Conservation (phyloP, 2,797 vertebrate genomes). For the Tragelaphus oryx region DNA sequence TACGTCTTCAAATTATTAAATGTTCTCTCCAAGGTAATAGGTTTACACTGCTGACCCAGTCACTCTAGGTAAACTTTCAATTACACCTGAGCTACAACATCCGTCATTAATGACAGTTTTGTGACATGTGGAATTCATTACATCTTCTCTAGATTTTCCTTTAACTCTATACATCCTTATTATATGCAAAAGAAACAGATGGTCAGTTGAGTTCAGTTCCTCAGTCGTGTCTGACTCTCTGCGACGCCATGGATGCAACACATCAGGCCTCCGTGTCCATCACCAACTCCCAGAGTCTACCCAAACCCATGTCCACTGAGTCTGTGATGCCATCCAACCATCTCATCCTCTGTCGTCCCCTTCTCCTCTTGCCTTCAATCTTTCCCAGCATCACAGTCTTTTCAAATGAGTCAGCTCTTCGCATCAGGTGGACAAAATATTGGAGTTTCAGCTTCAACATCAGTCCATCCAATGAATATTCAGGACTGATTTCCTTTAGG, state of each 20-base stretch:
- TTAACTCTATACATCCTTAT: neutral
- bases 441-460: neutral
- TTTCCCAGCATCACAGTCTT: neutral
- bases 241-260: neutral
- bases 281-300: neutral
- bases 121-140: neutral
- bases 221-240: neutral
- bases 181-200: neutral
- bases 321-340: neutral
- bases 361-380: neutral
- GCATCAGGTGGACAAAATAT: neutral
- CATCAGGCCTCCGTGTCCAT: neutral
- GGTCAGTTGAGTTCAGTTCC: neutral
- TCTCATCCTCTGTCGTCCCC: neutral
- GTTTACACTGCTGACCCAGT: neutral
- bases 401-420: neutral
- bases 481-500: neutral
- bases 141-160: slow-evolving; percentile 24
- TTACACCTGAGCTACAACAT: slow-evolving; percentile 10
- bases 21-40: neutral
- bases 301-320: neutral
- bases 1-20: neutral
- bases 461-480: neutral
- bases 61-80: neutral
- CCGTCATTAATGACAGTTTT: slow-evolving; percentile 17